Percentiles rank a stretch among this genome's conserved stretches.
These are phyloP conservation scores for Drosophila hydei DNA, from an alignment of 1,140 invertebrate species.

Conservation along the genomic window DNA sequence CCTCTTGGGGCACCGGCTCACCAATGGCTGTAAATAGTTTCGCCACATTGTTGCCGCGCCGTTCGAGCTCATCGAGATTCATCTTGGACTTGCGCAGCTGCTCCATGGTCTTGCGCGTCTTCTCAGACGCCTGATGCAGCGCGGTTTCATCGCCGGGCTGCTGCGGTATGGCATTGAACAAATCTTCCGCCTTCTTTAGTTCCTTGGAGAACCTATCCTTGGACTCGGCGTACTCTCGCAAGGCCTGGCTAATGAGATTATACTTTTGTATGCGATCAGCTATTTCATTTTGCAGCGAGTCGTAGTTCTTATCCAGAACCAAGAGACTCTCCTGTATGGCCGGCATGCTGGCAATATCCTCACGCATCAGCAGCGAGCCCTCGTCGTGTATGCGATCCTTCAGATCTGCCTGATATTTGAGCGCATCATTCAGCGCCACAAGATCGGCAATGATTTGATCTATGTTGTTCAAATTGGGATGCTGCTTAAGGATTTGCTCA, in stretches of 20 bases:
- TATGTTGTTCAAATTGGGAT: constrained; percentile 74
- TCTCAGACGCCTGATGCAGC: constrained; percentile 88
- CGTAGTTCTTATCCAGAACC: constrained; percentile 91
- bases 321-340: constrained; percentile 91
- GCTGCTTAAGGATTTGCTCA: constrained; percentile 85
- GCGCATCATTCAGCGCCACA: constrained; percentile 84
- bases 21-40: constrained; percentile 90
- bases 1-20: constrained; percentile 88
- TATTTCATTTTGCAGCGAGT: constrained; percentile 90
- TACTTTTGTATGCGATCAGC: constrained; percentile 91
- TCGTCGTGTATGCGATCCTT: constrained; percentile 88
- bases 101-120: constrained; percentile 90
- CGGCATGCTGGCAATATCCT: constrained; percentile 91
- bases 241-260: constrained; percentile 88
- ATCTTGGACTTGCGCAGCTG: constrained; percentile 90
- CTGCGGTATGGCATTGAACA: constrained; percentile 68
- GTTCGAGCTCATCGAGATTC: constrained; percentile 90
- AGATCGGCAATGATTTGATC: constrained; percentile 84
- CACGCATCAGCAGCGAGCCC: constrained; percentile 90
- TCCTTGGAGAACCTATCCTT: constrained; percentile 88
- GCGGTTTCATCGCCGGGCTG: constrained; percentile 81
- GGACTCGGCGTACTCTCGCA: constrained; percentile 90
- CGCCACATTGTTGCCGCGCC: constrained; percentile 88
- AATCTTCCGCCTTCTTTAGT: constrained; percentile 86
- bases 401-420: constrained; percentile 84